phyloP scores from a whole-genome alignment of 2,888 invertebrate genomes.

The Mythimna pallens region DNA sequence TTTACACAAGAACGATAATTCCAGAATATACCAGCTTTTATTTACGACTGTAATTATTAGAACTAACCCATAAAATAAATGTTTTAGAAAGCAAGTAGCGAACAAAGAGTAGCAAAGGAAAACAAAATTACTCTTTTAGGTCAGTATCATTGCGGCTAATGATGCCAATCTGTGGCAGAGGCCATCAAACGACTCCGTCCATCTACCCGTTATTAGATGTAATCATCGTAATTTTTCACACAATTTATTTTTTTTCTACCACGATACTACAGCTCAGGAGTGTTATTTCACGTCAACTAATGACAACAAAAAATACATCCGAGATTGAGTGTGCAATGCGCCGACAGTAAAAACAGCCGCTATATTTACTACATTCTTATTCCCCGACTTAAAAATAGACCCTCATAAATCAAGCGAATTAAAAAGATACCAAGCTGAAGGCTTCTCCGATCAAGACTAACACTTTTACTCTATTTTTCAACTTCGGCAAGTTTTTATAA shows the following conservation, averaged over 20 bases:
- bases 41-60: slow-evolving; percentile 45
- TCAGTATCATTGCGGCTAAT: slow-evolving; percentile 88
- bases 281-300: slow-evolving; percentile 88
- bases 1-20: slow-evolving; percentile 40
- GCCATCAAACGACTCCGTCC: slow-evolving; percentile 84
- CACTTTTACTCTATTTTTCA: slow-evolving; percentile 45
- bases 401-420: slow-evolving; percentile 66
- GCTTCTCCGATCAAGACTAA: slow-evolving; percentile 51
- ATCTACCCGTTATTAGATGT: slow-evolving; percentile 87
- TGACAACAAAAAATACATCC: slow-evolving; percentile 86
- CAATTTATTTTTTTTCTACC: slow-evolving; percentile 87
- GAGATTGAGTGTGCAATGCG: slow-evolving; percentile 73
- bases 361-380: slow-evolving; percentile 68
- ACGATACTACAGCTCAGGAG: slow-evolving; percentile 79
- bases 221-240: slow-evolving; percentile 91
- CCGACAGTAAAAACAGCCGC: slow-evolving; percentile 64
- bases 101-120: slow-evolving; percentile 78
- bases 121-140: slow-evolving; percentile 85
- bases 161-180: slow-evolving; percentile 86
- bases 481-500: slow-evolving; percentile 35
- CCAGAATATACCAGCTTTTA: slow-evolving; percentile 31
- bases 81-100: slow-evolving; percentile 70
- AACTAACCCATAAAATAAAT: slow-evolving; percentile 52
- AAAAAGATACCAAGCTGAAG: slow-evolving; percentile 60
- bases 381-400: slow-evolving; percentile 63